A percentile compares a stretch with the other conserved stretches of the same genome.
Conservation (phyloP, 1,140 invertebrate genomes). For the Odontomachus brunneus region DNA sequence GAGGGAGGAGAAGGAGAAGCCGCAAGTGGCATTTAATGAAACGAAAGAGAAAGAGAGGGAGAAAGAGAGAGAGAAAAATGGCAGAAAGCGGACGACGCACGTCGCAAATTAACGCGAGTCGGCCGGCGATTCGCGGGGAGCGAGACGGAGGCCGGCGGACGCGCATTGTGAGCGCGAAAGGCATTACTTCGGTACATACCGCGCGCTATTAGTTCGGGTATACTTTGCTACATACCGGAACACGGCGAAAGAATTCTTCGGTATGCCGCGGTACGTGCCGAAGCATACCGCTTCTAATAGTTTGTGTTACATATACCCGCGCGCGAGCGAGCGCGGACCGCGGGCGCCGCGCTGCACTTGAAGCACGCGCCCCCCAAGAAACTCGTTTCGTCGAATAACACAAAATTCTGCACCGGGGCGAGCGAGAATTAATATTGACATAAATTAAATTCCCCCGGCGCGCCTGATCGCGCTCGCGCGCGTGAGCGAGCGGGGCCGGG, state of each 20-base stretch:
- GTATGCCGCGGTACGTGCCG: conserved; percentile 61
- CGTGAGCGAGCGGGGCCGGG: not conserved
- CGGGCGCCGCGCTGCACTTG: conserved; percentile 41
- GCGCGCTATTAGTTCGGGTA: conserved; percentile 59
- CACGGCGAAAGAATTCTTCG: conserved; percentile 60
- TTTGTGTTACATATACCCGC: conserved; percentile 58
- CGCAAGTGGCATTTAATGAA: too few species aligned
- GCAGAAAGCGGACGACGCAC: not conserved
- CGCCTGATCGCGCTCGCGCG: conserved; percentile 30
- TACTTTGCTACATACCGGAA: conserved; percentile 59
- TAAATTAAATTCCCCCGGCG: conserved; percentile 54
- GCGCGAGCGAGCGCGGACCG: not conserved
- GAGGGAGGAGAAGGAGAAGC: not conserved
- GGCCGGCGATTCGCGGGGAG: conserved; percentile 8
- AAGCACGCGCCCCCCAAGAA: conserved; percentile 55
- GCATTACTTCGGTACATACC: conserved; percentile 62
- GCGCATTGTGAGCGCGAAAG: conserved; percentile 59
- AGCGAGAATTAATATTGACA: conserved; percentile 62
- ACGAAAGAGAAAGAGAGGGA: too few species aligned
- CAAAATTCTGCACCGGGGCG: conserved; percentile 57
- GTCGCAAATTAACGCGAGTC: conserved; percentile 53
- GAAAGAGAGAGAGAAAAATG: too few species aligned
- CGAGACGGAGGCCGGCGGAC: not conserved
- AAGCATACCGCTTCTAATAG: conserved; percentile 60
- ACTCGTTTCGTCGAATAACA: conserved; percentile 62